phyloP scores from a whole-genome alignment of 2,888 invertebrate species.

The Cylloceria caligata region DNA sequence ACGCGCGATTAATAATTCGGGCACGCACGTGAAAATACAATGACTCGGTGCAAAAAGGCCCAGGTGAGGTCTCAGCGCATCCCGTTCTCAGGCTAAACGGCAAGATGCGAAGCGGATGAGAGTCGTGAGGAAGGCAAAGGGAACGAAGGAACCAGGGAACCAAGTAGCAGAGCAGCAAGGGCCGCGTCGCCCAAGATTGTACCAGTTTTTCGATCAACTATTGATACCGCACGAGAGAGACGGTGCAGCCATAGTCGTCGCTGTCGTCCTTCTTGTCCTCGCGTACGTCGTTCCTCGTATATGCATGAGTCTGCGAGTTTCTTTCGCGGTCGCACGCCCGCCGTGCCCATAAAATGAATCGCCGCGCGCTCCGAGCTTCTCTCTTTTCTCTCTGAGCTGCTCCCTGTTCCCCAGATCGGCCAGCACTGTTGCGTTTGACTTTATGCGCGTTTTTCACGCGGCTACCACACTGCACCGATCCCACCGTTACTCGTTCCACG shows the following conservation, averaged over 20 bases:
- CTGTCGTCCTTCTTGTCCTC: slow-evolving; percentile 43
- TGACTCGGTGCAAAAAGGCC: slow-evolving; percentile 78
- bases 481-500: slow-evolving; percentile 34
- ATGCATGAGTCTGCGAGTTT: slow-evolving; percentile 81
- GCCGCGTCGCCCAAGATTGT: slow-evolving; percentile 79
- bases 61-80: slow-evolving; percentile 74
- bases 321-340: slow-evolving; percentile 80
- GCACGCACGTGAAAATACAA: slow-evolving; percentile 79
- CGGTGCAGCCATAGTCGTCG: slow-evolving; percentile 12
- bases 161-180: slow-evolving; percentile 34
- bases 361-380: slow-evolving; percentile 66
- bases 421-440: slow-evolving; percentile 65
- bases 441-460: slow-evolving; percentile 77
- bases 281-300: slow-evolving; percentile 72
- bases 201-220: slow-evolving; percentile 82
- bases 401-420: slow-evolving; percentile 49
- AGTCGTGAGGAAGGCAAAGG: slow-evolving; percentile 62
- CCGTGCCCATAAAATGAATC: slow-evolving; percentile 80
- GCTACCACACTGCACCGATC: slow-evolving; percentile 34
- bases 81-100: slow-evolving; percentile 60
- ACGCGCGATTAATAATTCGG: slow-evolving; percentile 79
- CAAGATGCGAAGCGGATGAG: slow-evolving; percentile 64
- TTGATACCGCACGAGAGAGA: slow-evolving; percentile 76
- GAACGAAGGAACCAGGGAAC: slow-evolving; percentile 34
- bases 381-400: slow-evolving; percentile 32